Evolutionary conservation across 2,888 invertebrate genomes (phyloP).

Genomic region (Sesia apiformis): DNA sequence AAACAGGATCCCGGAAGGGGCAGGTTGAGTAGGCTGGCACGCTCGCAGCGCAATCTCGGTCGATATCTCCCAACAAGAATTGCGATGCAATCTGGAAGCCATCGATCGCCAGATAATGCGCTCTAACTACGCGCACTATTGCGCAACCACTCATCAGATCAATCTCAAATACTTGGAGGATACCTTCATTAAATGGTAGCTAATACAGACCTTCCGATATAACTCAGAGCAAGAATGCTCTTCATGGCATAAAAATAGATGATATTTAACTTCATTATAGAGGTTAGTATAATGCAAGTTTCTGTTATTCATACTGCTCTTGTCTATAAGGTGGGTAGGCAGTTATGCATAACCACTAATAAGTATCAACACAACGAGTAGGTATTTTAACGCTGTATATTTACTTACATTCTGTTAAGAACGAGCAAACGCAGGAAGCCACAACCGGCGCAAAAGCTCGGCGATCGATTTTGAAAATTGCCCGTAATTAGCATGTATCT

Average conservation of each 20-base stretch:
- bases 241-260: background rate
- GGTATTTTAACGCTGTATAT: background rate
- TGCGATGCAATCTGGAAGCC: slow-evolving; percentile 70
- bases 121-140: slow-evolving; percentile 57
- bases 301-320: too few relatives aligned
- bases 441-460: slow-evolving; percentile 59
- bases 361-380: background rate
- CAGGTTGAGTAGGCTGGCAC: slow-evolving; percentile 39
- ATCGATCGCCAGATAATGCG: slow-evolving; percentile 66
- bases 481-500: slow-evolving; percentile 71
- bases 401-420: slow-evolving; percentile 32
- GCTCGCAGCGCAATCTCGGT: slow-evolving; percentile 14
- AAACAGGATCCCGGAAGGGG: slow-evolving; percentile 45
- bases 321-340: background rate
- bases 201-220: slow-evolving; percentile 5
- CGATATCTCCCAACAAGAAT: slow-evolving; percentile 58
- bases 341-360: background rate
- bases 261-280: too few relatives aligned
- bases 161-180: slow-evolving; percentile 48
- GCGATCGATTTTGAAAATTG: slow-evolving; percentile 72
- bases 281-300: too few relatives aligned
- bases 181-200: slow-evolving; percentile 71
- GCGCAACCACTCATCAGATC: slow-evolving; percentile 63
- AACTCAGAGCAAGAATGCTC: background rate
- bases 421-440: slow-evolving; percentile 60